phyloP scores from a whole-genome alignment of 2,888 invertebrate genomes.

The Protonemura montana region DNA sequence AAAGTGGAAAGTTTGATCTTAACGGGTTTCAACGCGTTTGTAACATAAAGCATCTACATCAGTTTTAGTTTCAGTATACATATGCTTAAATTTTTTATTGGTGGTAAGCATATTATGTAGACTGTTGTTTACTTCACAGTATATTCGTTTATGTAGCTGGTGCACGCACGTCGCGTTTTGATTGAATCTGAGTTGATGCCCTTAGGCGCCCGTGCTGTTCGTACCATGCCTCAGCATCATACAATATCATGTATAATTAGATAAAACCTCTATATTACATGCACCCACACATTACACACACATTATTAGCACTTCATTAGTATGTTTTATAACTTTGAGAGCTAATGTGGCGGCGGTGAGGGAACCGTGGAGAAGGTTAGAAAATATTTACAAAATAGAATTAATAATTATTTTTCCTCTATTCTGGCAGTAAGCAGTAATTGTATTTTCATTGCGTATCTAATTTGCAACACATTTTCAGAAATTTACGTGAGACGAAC shows the following conservation, averaged over 20 bases:
- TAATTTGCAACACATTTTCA: neutral
- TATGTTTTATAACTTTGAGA: neutral
- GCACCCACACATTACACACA: neutral
- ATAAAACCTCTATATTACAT: neutral
- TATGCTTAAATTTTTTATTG: neutral
- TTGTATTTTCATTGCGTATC: too few relatives aligned
- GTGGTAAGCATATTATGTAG: neutral
- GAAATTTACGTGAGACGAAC: too few relatives aligned
- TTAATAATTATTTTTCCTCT: neutral
- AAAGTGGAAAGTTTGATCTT: neutral
- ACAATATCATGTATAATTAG: neutral
- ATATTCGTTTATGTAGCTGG: neutral
- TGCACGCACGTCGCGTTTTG: neutral
- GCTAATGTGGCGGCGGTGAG: too few relatives aligned
- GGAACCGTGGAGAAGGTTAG: neutral
- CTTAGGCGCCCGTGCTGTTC: neutral
- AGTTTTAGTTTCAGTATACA: neutral
- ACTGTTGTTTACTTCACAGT: neutral
- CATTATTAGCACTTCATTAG: neutral
- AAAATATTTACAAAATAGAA: neutral
- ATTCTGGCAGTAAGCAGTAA: too few relatives aligned
- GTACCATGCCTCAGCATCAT: neutral
- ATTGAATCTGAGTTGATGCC: neutral
- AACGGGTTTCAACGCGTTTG: neutral
- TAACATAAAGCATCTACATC: neutral